These are phyloP conservation scores for Mercenaria mercenaria DNA, from an alignment of 1,140 invertebrate species.

Conservation along the genomic window DNA sequence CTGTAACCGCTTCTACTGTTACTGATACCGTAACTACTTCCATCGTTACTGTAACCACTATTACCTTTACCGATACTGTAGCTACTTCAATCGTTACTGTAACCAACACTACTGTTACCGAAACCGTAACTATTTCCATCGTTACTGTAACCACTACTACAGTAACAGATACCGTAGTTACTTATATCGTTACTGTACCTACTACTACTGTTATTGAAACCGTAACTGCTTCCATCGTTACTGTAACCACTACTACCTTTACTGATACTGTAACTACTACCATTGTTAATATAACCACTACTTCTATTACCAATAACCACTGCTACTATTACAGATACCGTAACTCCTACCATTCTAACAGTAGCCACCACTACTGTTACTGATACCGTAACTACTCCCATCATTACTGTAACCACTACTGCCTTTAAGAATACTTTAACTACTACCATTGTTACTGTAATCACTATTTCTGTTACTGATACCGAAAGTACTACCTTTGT, in stretches of 20 bases:
- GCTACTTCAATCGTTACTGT: background rate
- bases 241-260: background rate
- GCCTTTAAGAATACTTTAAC: background rate
- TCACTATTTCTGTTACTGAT: background rate
- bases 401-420: background rate
- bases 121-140: background rate
- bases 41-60: background rate
- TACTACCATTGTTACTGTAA: background rate
- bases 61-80: background rate
- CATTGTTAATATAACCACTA: background rate
- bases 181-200: background rate
- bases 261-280: background rate
- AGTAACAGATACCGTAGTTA: background rate
- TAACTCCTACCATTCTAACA: background rate
- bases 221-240: background rate
- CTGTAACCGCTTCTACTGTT: too few relatives aligned
- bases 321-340: background rate
- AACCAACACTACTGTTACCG: background rate
- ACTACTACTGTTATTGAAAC: background rate
- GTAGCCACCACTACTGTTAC: background rate
- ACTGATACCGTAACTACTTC: background rate
- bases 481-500: background rate
- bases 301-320: slow-evolving; percentile 5
- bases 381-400: background rate
- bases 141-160: background rate